Evolutionary conservation across 2,113 vertebrate genomes (phyloP).

Genomic region (Sisor rabdophorus): DNA sequence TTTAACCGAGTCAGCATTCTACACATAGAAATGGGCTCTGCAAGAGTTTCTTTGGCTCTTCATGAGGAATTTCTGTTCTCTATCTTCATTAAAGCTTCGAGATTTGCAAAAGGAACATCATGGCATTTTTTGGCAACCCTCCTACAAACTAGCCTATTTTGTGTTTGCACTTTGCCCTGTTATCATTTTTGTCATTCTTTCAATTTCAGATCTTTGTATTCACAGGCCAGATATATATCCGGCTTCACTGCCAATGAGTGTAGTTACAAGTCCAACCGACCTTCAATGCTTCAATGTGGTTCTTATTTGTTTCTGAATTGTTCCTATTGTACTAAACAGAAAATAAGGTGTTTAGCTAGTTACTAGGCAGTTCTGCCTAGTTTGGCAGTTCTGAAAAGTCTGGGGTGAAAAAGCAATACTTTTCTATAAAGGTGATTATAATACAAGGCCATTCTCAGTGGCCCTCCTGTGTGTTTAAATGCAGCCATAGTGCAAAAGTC

Average conservation of each 20-base stretch:
- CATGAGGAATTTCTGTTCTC: background rate
- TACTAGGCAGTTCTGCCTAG: too few species aligned
- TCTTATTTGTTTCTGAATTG: too few species aligned
- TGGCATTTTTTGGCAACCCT: conserved; percentile 17
- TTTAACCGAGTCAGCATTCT: background rate
- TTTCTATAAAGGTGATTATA: background rate
- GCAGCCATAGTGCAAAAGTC: conserved; percentile 7
- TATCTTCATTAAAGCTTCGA: conserved; percentile 24
- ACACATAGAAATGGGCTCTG: background rate
- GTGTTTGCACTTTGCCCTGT: conserved; percentile 15
- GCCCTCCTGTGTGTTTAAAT: conserved; percentile 5
- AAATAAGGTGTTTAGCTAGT: background rate
- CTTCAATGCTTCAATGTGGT: background rate
- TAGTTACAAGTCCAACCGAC: background rate
- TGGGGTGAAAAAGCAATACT: background rate
- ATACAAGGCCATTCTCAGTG: background rate
- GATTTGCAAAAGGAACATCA: conserved; percentile 18
- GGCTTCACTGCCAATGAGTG: too few species aligned
- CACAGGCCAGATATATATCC: too few species aligned
- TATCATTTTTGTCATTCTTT: conserved; percentile 25
- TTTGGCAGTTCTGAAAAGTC: conserved; percentile 15
- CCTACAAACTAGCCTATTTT: background rate
- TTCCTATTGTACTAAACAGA: background rate
- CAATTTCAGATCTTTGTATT: background rate
- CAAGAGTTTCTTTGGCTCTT: background rate